Percentiles rank a stretch among this genome's conserved stretches.
phyloP scores from a whole-genome alignment of 2,888 invertebrate species.

The Drymonia ruficornis region DNA sequence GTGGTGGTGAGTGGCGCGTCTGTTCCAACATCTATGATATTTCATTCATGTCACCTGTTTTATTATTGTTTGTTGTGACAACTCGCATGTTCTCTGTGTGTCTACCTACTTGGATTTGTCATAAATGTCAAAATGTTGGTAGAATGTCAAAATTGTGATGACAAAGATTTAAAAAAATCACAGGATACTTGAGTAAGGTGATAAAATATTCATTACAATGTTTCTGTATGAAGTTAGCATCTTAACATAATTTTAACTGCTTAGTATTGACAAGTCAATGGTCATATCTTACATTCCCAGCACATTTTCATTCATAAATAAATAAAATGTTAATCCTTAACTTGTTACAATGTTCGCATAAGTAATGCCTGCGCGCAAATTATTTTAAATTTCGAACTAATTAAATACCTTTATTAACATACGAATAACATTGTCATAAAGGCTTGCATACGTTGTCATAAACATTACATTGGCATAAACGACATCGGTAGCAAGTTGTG shows the following conservation, averaged over 20 bases:
- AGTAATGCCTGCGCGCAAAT: neutral
- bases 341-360: neutral
- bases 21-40: slow-evolving; percentile 25
- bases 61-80: slow-evolving; percentile 4
- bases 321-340: neutral
- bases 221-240: neutral
- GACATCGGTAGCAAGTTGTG: neutral
- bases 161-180: too few species aligned
- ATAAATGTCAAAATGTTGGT: too few species aligned
- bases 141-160: too few species aligned
- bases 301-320: too few species aligned
- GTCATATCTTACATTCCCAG: too few species aligned
- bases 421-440: neutral
- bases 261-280: too few species aligned
- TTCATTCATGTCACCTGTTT: neutral
- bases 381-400: neutral
- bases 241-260: too few species aligned
- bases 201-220: neutral
- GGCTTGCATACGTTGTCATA: too few species aligned
- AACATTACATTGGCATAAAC: too few species aligned
- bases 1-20: slow-evolving; percentile 91
- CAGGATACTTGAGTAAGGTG: too few species aligned
- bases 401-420: neutral
- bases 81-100: neutral
- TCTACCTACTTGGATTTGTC: neutral